These are phyloP conservation scores for Lysandra bellargus DNA, from an alignment of 2,888 invertebrate genomes.

Conservation along the genomic window DNA sequence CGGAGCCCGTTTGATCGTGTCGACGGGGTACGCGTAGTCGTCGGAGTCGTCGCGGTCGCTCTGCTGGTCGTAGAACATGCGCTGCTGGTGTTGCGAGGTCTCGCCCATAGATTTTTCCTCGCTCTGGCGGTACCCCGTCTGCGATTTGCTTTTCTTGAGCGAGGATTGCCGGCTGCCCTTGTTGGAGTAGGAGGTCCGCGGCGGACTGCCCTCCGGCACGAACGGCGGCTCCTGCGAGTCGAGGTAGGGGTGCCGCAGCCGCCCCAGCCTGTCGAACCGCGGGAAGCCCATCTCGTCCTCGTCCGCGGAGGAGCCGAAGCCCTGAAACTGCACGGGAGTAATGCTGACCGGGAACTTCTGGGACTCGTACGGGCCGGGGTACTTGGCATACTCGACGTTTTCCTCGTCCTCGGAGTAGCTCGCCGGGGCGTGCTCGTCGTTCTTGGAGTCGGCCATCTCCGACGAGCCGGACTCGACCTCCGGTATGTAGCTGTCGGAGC, in stretches of 20 bases:
- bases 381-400: constrained; percentile 70
- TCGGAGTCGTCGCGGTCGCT: constrained; percentile 75
- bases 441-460: constrained; percentile 76
- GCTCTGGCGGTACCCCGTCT: constrained; percentile 59
- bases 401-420: constrained; percentile 81
- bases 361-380: constrained; percentile 65
- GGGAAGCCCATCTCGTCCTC: constrained; percentile 85
- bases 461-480: constrained; percentile 83
- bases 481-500: constrained; percentile 85
- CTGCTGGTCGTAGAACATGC: constrained; percentile 67
- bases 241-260: constrained; percentile 76
- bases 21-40: constrained; percentile 75
- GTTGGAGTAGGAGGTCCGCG: constrained; percentile 70
- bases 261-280: constrained; percentile 81
- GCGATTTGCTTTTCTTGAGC: constrained; percentile 66
- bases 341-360: constrained; percentile 72
- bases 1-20: constrained; percentile 76
- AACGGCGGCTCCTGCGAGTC: constrained; percentile 73
- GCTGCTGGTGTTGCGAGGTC: constrained; percentile 60
- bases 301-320: constrained; percentile 82
- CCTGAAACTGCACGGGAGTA: constrained; percentile 79
- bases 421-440: constrained; percentile 63
- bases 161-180: constrained; percentile 76
- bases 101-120: constrained; percentile 65
- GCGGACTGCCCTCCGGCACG: constrained; percentile 74